A percentile compares a stretch with the other conserved stretches of the same genome.
phyloP scores from a whole-genome alignment of 2,888 invertebrate species.

The Julus scandinavius region DNA sequence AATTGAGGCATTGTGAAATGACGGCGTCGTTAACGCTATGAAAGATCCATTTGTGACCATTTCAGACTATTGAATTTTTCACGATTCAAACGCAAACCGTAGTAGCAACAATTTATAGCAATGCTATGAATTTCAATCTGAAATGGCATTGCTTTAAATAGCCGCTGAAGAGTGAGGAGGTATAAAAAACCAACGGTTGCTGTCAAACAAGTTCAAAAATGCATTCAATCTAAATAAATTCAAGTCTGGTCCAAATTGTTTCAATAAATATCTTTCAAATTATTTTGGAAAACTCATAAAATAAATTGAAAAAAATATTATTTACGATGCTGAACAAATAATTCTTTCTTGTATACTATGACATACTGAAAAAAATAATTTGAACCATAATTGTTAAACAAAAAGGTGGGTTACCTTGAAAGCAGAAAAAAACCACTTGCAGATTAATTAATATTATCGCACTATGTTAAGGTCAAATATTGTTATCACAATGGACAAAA shows the following conservation, averaged over 20 bases:
- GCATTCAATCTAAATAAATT: neutral
- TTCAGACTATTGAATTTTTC: neutral
- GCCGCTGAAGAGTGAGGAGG: neutral
- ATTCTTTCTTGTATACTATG: neutral
- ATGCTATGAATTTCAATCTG: conserved; percentile 8
- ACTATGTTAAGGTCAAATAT: too few relatives aligned
- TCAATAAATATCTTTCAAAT: neutral
- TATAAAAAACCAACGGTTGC: neutral
- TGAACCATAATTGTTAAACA: neutral
- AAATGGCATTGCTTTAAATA: conserved; percentile 35
- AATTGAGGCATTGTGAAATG: neutral
- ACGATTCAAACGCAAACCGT: neutral
- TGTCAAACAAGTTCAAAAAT: neutral
- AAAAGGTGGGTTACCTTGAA: neutral
- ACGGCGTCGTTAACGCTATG: neutral
- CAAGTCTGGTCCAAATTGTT: neutral
- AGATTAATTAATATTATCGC: too few relatives aligned
- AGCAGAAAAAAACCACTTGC: too few relatives aligned
- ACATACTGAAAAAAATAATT: neutral
- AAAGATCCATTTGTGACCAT: neutral
- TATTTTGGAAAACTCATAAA: neutral
- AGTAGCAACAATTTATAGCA: neutral
- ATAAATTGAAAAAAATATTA: neutral
- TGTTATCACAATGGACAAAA: too few relatives aligned
- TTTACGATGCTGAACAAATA: neutral